A percentile compares a stretch with the other conserved stretches of the same genome.
These are phyloP conservation scores for Cydia strobilella DNA, from an alignment of 1,140 invertebrate species.

Conservation along the genomic window DNA sequence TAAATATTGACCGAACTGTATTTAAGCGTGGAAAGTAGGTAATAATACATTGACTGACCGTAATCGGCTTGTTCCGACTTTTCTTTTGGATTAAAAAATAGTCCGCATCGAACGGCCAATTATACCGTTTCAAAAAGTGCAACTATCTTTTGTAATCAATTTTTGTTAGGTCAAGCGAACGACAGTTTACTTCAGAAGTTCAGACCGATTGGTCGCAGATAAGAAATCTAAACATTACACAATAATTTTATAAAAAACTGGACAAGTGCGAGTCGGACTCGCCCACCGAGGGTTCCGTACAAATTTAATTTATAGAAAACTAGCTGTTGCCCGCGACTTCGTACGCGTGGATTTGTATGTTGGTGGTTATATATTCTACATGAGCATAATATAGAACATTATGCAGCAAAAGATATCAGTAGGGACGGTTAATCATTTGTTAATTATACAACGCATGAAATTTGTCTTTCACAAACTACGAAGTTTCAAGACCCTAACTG, in stretches of 20 bases:
- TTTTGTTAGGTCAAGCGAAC: constrained; percentile 42
- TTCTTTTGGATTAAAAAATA: constrained; percentile 27
- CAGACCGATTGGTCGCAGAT: constrained; percentile 49
- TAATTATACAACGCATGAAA: no score
- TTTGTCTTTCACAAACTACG: no score
- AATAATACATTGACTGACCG: neutral
- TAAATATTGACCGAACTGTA: constrained; percentile 8
- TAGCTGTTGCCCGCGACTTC: no score
- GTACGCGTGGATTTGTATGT: no score
- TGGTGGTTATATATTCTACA: no score
- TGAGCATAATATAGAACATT: no score
- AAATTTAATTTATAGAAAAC: no score
- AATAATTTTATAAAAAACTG: constrained; percentile 19
- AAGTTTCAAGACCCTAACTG: no score
- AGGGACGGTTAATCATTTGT: no score
- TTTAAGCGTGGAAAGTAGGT: neutral
- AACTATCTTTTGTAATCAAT: constrained; percentile 56
- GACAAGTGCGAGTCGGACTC: no score
- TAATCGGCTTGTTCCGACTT: constrained; percentile 4
- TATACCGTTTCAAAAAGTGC: constrained; percentile 43
- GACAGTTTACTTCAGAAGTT: constrained; percentile 46
- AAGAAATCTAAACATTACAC: constrained; percentile 34
- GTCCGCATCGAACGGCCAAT: constrained; percentile 40
- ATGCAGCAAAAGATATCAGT: no score
- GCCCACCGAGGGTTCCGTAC: no score